Evolutionary conservation across 2,113 vertebrate species (phyloP), one percentile per base, ranked within the genome.

Genomic region (Marmota monax): DNA sequence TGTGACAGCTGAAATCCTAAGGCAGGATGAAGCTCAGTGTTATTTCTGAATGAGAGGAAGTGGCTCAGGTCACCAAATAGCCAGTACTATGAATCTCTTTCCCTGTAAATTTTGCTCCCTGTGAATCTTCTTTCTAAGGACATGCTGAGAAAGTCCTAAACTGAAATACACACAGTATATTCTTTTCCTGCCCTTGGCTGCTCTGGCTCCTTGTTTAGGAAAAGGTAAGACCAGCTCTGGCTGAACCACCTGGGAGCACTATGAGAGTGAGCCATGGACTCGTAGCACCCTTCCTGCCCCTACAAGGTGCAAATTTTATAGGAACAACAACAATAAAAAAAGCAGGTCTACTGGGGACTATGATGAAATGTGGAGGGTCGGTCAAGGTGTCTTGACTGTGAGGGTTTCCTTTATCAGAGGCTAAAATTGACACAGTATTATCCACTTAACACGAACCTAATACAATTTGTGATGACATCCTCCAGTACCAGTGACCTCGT

Each of bases 101-200:
- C 93, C 84, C 85, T 77, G 51, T 69, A 70, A 96, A 74, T 84
- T 45, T 9, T 80, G 86, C 27, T 96, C 61, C 78, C 48, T 84
- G 22, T 90, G 69, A 93, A 39, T 92, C 88, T 94, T 95, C 58
- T 96, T 96, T 97, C n/a, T 92, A 95, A 88, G 86, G 45, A 95
- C 48, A n/a, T 67, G 58, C 53, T 96, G 97, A 83, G 80, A 92
- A 92, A 42, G 32, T 53, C 95, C 58, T 32, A 42, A 61, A 45
- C 22, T 78, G 69, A 45, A 94, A 95, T 27, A 63, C 72, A 85
- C 67, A 63, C 2, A 7, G 61, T 27, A 63, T 63, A 90, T 6
- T 85, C 5, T 79, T 42, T 86, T 84, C 56, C 88, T 86, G 65
- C 89, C 65, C 76, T 86, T 16, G 14, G 70, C 70, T 56, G 9